These are phyloP conservation scores for Rhinoptilus africanus DNA, from an alignment of 2,113 vertebrate genomes.

Conservation along the genomic window DNA sequence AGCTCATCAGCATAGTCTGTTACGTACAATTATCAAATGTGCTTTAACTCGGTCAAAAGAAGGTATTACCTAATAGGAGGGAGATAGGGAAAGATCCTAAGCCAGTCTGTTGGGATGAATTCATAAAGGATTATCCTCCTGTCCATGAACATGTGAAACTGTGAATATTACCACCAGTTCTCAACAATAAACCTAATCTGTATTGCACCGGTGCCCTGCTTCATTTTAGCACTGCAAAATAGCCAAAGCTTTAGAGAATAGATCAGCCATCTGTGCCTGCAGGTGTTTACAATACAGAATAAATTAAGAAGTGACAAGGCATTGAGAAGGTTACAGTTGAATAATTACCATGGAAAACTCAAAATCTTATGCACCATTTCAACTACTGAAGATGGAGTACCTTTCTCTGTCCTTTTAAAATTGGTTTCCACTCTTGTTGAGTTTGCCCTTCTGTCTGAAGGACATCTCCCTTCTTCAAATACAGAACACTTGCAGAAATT, in stretches of 20 bases:
- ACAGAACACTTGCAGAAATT: not conserved
- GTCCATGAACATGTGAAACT: not conserved
- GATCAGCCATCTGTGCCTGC: constrained; percentile 53
- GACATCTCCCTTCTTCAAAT: not conserved
- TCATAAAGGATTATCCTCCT: not conserved
- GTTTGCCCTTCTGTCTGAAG: constrained; percentile 22
- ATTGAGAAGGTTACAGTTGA: constrained; percentile 62
- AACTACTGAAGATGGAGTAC: not conserved
- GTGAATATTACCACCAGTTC: not conserved
- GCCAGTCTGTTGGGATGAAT: not conserved
- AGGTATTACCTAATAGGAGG: not conserved
- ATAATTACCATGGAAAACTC: constrained; percentile 51
- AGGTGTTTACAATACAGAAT: constrained; percentile 62
- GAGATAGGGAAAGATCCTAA: not conserved
- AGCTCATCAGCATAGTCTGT: not conserved
- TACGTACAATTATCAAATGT: not conserved
- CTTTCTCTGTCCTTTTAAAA: constrained; percentile 1
- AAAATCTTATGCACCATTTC: constrained; percentile 26
- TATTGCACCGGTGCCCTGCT: constrained; percentile 12
- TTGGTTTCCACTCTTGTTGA: not conserved
- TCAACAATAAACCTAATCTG: not conserved
- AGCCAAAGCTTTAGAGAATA: constrained; percentile 64
- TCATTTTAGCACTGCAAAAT: constrained; percentile 54
- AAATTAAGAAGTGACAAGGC: constrained; percentile 65
- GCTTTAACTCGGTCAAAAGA: not conserved